Conservation (phyloP, 2,888 invertebrate genomes). For the Pyrgus malvae region DNA sequence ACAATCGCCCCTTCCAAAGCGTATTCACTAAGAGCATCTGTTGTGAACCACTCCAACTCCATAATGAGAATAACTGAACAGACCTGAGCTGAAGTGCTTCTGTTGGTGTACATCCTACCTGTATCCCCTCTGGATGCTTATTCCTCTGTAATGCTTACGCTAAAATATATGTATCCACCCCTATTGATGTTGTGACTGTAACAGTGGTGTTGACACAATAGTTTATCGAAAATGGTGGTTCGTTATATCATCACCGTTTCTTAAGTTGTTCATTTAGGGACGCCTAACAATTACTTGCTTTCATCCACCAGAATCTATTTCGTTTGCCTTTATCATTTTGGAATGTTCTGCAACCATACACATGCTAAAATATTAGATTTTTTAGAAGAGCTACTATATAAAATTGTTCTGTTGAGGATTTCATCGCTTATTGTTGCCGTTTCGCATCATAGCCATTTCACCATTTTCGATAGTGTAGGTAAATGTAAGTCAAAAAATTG, state of each 20-base stretch:
- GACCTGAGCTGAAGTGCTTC: conserved; percentile 38
- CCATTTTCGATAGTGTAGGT: conserved; percentile 58
- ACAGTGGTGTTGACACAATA: conserved; percentile 46
- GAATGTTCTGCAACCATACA: conserved; percentile 40
- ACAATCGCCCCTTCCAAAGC: conserved; percentile 75
- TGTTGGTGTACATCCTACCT: conserved; percentile 36
- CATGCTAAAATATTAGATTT: conserved; percentile 43
- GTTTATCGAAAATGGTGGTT: conserved; percentile 68
- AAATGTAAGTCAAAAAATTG: conserved; percentile 28
- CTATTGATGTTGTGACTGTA: conserved; percentile 65
- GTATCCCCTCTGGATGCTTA: conserved; percentile 46
- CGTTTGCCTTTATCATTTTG: conserved; percentile 42
- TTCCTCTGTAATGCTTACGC: conserved; percentile 65
- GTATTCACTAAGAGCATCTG: conserved; percentile 58
- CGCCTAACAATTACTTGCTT: conserved; percentile 53
- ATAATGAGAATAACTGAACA: conserved; percentile 22
- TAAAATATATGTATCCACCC: conserved; percentile 54
- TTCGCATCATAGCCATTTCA: conserved; percentile 60
- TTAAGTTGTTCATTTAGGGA: conserved; percentile 41
- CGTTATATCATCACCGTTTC: conserved; percentile 41
- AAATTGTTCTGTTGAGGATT: conserved; percentile 66
- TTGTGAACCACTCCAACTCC: conserved; percentile 54
- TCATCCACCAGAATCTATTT: conserved; percentile 34
- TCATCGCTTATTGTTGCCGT: conserved; percentile 55
- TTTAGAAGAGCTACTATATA: conserved; percentile 53